These are phyloP conservation scores for Gracilinanus agilis DNA, from an alignment of 2,113 vertebrate genomes.

Conservation along the genomic window DNA sequence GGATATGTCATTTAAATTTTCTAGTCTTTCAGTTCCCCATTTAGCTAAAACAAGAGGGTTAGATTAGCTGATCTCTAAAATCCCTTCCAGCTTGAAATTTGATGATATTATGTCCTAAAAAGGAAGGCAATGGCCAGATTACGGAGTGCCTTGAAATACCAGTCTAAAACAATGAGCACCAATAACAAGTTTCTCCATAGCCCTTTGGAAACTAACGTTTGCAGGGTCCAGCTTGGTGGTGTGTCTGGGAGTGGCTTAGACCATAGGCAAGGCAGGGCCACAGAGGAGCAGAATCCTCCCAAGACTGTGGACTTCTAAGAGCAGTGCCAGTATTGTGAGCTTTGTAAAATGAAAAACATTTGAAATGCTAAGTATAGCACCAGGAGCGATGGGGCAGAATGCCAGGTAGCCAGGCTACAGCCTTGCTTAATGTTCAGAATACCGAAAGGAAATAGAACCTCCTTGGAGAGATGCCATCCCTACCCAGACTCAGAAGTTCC, in stretches of 20 bases:
- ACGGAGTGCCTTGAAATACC: neutral
- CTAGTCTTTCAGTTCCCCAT: neutral
- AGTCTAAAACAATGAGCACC: neutral
- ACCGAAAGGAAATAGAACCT: neutral
- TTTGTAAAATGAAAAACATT: neutral
- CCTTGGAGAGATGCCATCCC: neutral
- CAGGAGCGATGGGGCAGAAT: neutral
- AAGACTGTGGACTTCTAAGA: neutral
- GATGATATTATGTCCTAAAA: neutral
- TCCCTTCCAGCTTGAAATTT: neutral
- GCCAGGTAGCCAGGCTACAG: neutral
- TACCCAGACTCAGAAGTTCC: neutral
- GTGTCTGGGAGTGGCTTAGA: too few relatives aligned
- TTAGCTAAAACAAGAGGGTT: neutral
- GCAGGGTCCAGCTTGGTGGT: neutral
- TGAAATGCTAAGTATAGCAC: constrained; percentile 6
- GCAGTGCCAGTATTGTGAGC: neutral
- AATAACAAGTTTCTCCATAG: neutral
- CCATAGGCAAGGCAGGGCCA: neutral
- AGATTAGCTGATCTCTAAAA: neutral
- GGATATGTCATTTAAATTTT: neutral
- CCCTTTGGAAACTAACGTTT: neutral
- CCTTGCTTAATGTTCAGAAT: neutral
- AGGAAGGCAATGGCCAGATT: neutral
- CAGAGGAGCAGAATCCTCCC: neutral